Conservation (phyloP, 2,888 invertebrate species). For the Ashinkailepas kermadecensis region DNA sequence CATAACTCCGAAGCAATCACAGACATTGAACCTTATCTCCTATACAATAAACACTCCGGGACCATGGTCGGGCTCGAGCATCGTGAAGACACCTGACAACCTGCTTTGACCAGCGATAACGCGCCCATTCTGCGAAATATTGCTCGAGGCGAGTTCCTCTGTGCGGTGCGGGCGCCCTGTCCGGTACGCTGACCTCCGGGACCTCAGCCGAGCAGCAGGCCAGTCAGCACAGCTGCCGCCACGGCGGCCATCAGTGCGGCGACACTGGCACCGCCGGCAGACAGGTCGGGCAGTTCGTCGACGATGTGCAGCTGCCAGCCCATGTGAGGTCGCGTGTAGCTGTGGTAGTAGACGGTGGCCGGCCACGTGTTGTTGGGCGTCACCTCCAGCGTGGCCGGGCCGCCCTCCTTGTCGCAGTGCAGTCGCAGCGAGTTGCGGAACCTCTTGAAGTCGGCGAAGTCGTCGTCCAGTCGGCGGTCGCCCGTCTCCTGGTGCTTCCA, state of each 20-base stretch:
- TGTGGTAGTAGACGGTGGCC: constrained; percentile 84
- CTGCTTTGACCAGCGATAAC: no score
- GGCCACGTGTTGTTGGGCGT: constrained; percentile 87
- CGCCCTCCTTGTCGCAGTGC: constrained; percentile 54
- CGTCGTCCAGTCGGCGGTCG: constrained; percentile 70
- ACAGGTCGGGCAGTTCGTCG: constrained; percentile 45
- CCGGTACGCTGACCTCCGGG: no score
- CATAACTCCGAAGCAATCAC: no score
- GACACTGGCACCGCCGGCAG: neutral
- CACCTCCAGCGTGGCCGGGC: constrained; percentile 64
- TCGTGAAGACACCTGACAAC: no score
- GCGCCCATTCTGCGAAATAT: no score
- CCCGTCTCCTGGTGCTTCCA: constrained; percentile 54
- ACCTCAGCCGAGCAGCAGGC: no score
- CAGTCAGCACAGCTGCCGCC: neutral
- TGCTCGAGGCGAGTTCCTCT: no score
- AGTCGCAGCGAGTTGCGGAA: constrained; percentile 69
- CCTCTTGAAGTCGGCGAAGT: constrained; percentile 68
- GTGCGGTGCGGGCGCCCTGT: no score
- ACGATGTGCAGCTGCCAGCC: constrained; percentile 89
- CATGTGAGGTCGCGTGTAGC: constrained; percentile 88
- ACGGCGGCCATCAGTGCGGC: no score
- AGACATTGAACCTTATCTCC: no score
- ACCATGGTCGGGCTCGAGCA: no score
- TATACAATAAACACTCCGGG: no score